Conservation (phyloP, 2,888 invertebrate genomes). For the Cheilosia vernalis region DNA sequence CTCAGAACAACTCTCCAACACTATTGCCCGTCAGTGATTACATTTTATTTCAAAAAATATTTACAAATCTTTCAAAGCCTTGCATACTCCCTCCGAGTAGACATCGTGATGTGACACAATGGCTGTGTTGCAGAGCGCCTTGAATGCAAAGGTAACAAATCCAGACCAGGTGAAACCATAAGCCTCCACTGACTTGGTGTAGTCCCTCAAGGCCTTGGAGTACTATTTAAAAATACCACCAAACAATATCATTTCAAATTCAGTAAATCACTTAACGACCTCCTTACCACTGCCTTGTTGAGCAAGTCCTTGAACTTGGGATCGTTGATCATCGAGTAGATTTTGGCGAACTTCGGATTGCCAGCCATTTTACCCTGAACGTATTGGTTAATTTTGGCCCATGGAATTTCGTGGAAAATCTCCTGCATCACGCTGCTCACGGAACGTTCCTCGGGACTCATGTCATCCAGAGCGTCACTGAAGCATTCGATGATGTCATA, state of each 20-base stretch:
- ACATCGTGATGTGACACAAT: slow-evolving; percentile 59
- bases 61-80: slow-evolving; percentile 51
- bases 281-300: slow-evolving; percentile 57
- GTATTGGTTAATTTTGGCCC: slow-evolving; percentile 49
- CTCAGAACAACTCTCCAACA: too few relatives aligned
- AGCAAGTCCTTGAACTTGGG: slow-evolving; percentile 50
- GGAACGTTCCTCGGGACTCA: slow-evolving; percentile 19
- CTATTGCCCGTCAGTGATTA: not conserved
- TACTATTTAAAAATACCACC: slow-evolving; percentile 12
- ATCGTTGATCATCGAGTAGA: slow-evolving; percentile 51
- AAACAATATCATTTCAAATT: not conserved
- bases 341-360: slow-evolving; percentile 48
- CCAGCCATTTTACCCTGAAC: slow-evolving; percentile 33
- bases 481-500: slow-evolving; percentile 46
- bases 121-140: slow-evolving; percentile 64
- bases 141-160: slow-evolving; percentile 53
- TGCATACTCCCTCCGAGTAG: slow-evolving; percentile 59
- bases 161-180: slow-evolving; percentile 59
- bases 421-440: slow-evolving; percentile 27
- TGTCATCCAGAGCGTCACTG: slow-evolving; percentile 47
- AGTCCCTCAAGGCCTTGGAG: slow-evolving; percentile 49
- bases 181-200: slow-evolving; percentile 31
- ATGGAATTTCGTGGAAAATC: slow-evolving; percentile 55
- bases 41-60: slow-evolving; percentile 27
- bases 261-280: not conserved